These are phyloP conservation scores for Nycticryphes semicollaris DNA, from an alignment of 2,113 vertebrate genomes.

Conservation along the genomic window DNA sequence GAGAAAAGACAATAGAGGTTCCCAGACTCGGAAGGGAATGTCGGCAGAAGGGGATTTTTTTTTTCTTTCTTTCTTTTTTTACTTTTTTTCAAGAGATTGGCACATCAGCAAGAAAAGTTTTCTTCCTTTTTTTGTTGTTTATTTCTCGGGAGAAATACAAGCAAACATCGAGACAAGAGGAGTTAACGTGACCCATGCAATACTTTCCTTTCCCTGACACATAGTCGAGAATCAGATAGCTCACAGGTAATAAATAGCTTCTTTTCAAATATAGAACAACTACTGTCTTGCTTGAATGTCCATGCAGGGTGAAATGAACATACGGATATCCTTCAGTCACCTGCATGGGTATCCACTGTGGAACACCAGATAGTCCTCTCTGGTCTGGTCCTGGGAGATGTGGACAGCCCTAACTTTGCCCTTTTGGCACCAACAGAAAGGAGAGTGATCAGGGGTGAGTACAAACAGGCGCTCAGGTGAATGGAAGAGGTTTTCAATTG, in stretches of 20 bases:
- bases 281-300: background rate
- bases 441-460: background rate
- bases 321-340: background rate
- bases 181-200: background rate
- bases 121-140: background rate
- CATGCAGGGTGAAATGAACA: background rate
- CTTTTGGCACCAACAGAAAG: background rate
- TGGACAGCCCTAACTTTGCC: background rate
- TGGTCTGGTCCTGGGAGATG: background rate
- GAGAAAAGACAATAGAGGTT: slow-evolving; percentile 85
- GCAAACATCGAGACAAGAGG: background rate
- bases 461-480: background rate
- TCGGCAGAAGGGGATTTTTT: slow-evolving; percentile 63
- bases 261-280: background rate
- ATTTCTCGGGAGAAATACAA: background rate
- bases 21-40: slow-evolving; percentile 72
- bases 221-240: background rate
- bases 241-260: slow-evolving; percentile 37
- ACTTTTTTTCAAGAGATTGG: background rate
- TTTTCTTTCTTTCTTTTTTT: background rate
- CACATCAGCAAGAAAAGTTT: slow-evolving; percentile 59
- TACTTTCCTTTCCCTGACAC: background rate
- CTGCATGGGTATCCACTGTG: background rate
- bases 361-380: background rate
- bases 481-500: background rate